Base-by-base conservation (phyloP, 2,888 invertebrate genomes). In the Ormia ochracea region DNA sequence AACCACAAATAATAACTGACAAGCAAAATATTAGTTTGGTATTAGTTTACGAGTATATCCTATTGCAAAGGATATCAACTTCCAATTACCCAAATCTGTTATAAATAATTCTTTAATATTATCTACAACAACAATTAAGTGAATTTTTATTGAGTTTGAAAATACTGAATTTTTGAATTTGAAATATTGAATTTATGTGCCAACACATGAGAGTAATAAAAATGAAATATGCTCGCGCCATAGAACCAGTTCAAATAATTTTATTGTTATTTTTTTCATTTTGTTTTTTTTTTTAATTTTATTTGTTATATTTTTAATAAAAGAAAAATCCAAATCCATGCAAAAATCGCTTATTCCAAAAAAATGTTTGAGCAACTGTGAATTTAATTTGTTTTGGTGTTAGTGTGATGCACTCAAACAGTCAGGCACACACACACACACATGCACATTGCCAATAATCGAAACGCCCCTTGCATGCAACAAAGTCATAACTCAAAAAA, bases 161-260 rank as follows among this genome's bases (percentile, higher is more conserved):
- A 41, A 65, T 43, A 2, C 14, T 21, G n/a, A 9, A 69, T 17
- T 63, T 76, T 45, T 61, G 9, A 1, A 26, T 17, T 43, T 23
- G 9, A 31, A 28, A 3, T n/a, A 72, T 80, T 80, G 41, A 72
- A 75, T 76, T 80, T 80, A 80, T 72, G 80, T 72, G 75, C 75
- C 80, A 80, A 80, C 80, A 76, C 80, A 80, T 72, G 80, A 76
- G 80, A 56, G 66, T 59, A 80, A 80, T 80, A 80, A 80, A 80
- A 72, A 80, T 80, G 80, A 80, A 76, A 45, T 69, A 76, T 63
- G 23, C 9, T 54, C 36, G 2, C 17, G 41, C 61, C 36, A 17
- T 36, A 33, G 33, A 72, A 72, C 17, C 23, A 19, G 52, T 72
- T 12, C 23, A 52, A 61, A 61, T 72, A 50, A 36, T 66, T 78